These are phyloP conservation scores for Drosophila truncata DNA, from an alignment of 1,140 invertebrate species.

Conservation along the genomic window DNA sequence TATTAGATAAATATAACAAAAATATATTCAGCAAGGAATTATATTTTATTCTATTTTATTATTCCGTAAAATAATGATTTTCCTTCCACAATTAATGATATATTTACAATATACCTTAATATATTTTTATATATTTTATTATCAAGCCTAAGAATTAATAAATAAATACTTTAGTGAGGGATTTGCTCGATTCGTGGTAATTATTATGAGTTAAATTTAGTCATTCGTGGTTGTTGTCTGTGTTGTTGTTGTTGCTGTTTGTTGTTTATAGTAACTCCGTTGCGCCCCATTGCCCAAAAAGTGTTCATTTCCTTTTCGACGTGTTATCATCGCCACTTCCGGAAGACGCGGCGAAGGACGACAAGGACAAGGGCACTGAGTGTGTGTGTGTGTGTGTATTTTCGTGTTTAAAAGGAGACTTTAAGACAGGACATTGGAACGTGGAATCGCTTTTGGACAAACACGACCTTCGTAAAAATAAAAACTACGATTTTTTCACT, in stretches of 20 bases:
- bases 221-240: slow-evolving; percentile 1
- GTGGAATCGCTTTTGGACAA: background rate
- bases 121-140: background rate
- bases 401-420: slow-evolving; percentile 1
- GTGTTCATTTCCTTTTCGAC: slow-evolving; percentile 79
- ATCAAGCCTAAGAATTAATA: background rate
- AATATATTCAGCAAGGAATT: background rate
- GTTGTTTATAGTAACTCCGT: slow-evolving; percentile 49
- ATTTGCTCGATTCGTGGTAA: background rate
- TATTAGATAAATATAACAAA: background rate
- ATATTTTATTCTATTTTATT: too few relatives aligned
- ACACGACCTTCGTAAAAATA: slow-evolving; percentile 23
- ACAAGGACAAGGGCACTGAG: slow-evolving; percentile 52
- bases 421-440: slow-evolving; percentile 15
- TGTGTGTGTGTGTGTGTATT: slow-evolving; percentile 2
- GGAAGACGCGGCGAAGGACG: slow-evolving; percentile 35
- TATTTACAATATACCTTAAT: too few relatives aligned
- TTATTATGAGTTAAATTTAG: slow-evolving; percentile 1
- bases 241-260: too few relatives aligned
- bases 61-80: too few relatives aligned
- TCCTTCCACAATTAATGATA: background rate
- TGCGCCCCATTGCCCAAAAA: slow-evolving; percentile 68
- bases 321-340: slow-evolving; percentile 77
- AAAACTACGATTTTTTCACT: slow-evolving; percentile 1
- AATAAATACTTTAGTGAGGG: background rate